Evolutionary conservation across 1,140 invertebrate species (phyloP).

Genomic region (Drosophila virilis): DNA sequence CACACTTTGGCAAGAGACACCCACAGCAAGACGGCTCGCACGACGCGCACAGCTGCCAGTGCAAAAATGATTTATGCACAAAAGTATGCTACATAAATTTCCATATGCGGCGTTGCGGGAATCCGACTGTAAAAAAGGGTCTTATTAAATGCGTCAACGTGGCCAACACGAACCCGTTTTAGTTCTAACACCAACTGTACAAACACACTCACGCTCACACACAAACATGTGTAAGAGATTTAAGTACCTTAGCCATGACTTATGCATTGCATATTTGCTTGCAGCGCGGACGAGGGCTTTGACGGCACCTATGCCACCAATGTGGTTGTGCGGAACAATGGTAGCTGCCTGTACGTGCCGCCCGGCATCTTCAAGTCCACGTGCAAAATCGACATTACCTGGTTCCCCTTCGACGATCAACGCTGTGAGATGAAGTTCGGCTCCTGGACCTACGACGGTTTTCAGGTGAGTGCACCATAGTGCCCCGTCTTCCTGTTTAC

Average conservation of each 20-base stretch:
- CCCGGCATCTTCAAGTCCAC: constrained; percentile 95
- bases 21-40: neutral
- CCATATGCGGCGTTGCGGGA: constrained; percentile 35
- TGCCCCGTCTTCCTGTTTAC: neutral
- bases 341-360: constrained; percentile 97
- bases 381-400: constrained; percentile 96
- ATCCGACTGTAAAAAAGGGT: constrained; percentile 42
- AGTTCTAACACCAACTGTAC: constrained; percentile 21
- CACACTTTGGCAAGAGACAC: neutral
- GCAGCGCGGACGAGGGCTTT: constrained; percentile 95
- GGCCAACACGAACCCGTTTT: constrained; percentile 5
- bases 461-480: constrained; percentile 88
- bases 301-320: constrained; percentile 99
- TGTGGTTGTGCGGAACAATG: constrained; percentile 97
- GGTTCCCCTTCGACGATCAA: constrained; percentile 97
- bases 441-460: constrained; percentile 98
- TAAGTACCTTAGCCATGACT: constrained; percentile 14
- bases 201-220: constrained; percentile 9
- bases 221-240: constrained; percentile 6
- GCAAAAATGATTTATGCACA: constrained; percentile 53
- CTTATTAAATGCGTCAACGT: constrained; percentile 52
- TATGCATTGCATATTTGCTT: constrained; percentile 33
- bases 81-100: constrained; percentile 58
- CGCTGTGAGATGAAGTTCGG: constrained; percentile 97
- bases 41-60: constrained; percentile 29